phyloP scores from a whole-genome alignment of 1,140 invertebrate genomes.

The Steinernema feltiae region DNA sequence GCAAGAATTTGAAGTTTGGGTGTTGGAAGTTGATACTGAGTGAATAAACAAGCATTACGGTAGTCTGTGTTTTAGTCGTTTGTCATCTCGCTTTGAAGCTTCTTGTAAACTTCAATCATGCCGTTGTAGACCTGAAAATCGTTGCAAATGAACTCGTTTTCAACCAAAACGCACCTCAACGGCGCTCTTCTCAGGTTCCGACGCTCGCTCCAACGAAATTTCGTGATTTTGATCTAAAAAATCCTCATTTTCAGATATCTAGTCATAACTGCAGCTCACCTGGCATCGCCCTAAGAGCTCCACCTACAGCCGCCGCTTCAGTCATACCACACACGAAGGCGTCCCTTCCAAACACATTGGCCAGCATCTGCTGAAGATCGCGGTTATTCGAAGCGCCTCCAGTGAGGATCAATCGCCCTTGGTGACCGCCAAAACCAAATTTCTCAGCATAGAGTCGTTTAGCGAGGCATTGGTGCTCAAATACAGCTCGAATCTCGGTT shows the following conservation, averaged over 20 bases:
- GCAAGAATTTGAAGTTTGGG: too few relatives aligned
- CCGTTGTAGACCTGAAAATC: conserved; percentile 19
- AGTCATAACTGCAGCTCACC: conserved; percentile 57
- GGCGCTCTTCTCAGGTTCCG: neutral
- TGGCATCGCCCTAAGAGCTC: conserved; percentile 31
- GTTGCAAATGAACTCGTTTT: neutral
- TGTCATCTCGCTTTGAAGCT: too few relatives aligned
- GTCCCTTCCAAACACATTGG: conserved; percentile 30
- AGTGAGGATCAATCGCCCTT: conserved; percentile 22
- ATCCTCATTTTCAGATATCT: neutral
- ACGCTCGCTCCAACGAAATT: neutral
- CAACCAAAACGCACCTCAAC: neutral
- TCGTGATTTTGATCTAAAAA: neutral
- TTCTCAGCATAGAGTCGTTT: conserved; percentile 28
- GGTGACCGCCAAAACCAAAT: conserved; percentile 11
- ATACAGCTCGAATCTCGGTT: conserved; percentile 27
- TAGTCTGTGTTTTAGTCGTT: too few relatives aligned
- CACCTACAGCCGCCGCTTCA: conserved; percentile 37
- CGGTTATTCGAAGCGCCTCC: conserved; percentile 28
- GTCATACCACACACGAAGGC: conserved; percentile 20
- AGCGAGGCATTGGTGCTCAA: conserved; percentile 32
- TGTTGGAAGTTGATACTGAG: too few relatives aligned
- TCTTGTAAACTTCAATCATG: conserved; percentile 15
- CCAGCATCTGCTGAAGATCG: conserved; percentile 24
- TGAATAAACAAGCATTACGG: too few relatives aligned